A percentile compares a stretch with the other conserved stretches of the same genome.
These are phyloP conservation scores for Thripadectes ignobilis DNA, from an alignment of 2,797 vertebrate genomes.

Conservation along the genomic window DNA sequence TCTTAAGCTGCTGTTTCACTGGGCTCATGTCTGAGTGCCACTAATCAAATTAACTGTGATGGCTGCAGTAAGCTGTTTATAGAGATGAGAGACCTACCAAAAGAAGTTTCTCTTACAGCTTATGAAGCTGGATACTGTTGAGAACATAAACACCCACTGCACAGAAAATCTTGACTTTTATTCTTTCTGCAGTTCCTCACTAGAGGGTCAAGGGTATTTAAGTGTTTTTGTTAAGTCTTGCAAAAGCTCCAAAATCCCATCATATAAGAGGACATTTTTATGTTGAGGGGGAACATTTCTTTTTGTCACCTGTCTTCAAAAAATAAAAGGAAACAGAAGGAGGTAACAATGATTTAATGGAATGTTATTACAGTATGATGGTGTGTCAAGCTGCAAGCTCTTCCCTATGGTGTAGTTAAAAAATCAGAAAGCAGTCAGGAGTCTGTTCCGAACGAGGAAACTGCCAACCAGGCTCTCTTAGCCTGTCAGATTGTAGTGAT, in stretches of 20 bases:
- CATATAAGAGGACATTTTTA: neutral
- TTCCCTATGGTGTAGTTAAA: neutral
- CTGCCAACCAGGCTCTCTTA: neutral
- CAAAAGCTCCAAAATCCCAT: neutral
- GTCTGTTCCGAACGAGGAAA: neutral
- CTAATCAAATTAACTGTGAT: constrained; percentile 72
- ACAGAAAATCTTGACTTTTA: constrained; percentile 13
- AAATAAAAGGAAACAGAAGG: neutral
- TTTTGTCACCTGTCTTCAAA: neutral
- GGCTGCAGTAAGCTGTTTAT: constrained; percentile 64
- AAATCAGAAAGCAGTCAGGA: neutral
- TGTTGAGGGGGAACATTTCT: neutral
- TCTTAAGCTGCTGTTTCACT: constrained; percentile 52
- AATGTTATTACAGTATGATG: neutral
- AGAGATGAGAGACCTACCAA: constrained; percentile 65
- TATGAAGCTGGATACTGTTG: constrained; percentile 31
- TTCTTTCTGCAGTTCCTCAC: constrained; percentile 30
- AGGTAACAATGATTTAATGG: neutral
- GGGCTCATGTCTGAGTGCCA: constrained; percentile 41
- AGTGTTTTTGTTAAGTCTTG: neutral
- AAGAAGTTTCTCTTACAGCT: constrained; percentile 47
- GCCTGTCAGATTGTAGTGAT: neutral
- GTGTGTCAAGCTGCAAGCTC: neutral
- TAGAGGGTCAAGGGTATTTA: neutral
- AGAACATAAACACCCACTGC: constrained; percentile 32